Conservation (phyloP, 2,113 vertebrate genomes). For the Chascanopsetta lugubris region DNA sequence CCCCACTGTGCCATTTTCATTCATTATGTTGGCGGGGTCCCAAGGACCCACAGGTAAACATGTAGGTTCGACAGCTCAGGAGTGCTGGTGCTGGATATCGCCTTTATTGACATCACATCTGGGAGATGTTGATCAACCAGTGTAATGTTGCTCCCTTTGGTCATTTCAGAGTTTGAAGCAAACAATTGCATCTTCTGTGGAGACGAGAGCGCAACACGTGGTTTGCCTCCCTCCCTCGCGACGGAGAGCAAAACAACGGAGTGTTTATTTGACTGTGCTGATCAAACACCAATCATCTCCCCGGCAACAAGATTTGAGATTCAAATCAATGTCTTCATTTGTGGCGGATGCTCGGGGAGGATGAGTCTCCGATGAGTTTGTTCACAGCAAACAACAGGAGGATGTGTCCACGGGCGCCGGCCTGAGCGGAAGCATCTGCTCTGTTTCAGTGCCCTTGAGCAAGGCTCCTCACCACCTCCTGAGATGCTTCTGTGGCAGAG, state of each 20-base stretch:
- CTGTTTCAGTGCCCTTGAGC: conserved; percentile 10
- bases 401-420: background rate
- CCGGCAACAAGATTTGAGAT: conserved; percentile 15
- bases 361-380: background rate
- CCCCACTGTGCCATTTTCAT: conserved; percentile 10
- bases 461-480: background rate
- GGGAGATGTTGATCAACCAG: background rate
- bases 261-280: background rate
- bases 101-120: conserved; percentile 40
- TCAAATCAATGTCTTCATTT: conserved; percentile 32
- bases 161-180: conserved; percentile 55
- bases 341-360: background rate
- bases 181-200: conserved; percentile 52
- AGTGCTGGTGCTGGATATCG: background rate
- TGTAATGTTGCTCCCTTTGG: conserved; percentile 58
- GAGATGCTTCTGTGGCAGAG: no score
- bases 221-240: background rate
- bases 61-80: background rate
- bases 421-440: conserved; percentile 11
- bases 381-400: conserved; percentile 10
- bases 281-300: background rate
- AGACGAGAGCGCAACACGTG: no score
- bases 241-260: background rate
- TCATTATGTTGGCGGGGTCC: conserved; percentile 11
- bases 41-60: background rate